Percentiles rank a stretch among this genome's conserved stretches.
Conservation (phyloP, 2,888 invertebrate species). For the Sturmia bella region DNA sequence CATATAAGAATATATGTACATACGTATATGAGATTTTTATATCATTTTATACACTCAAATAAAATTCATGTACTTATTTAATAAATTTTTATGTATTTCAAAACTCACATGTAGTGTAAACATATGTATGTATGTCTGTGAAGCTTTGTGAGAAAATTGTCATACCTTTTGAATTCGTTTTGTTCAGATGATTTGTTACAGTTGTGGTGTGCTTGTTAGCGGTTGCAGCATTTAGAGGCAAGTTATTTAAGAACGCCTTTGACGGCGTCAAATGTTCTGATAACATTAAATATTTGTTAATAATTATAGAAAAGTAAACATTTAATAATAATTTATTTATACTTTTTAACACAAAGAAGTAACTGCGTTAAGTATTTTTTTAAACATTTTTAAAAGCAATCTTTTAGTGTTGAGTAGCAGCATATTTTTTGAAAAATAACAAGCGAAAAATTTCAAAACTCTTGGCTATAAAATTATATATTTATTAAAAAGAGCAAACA, state of each 20-base stretch:
- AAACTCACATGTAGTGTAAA: too few relatives aligned
- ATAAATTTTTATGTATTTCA: too few relatives aligned
- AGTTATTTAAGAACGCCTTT: conserved; percentile 75
- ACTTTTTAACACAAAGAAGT: too few relatives aligned
- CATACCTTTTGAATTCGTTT: conserved; percentile 64
- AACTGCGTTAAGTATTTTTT: too few relatives aligned
- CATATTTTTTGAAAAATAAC: not conserved
- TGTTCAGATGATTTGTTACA: conserved; percentile 37
- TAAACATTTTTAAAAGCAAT: not conserved
- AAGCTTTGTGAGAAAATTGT: not conserved
- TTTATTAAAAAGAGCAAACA: conserved; percentile 33
- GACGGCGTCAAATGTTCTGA: conserved; percentile 80
- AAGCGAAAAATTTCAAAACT: not conserved
- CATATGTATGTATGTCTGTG: too few relatives aligned
- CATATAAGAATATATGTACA: too few relatives aligned
- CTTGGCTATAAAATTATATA: not conserved
- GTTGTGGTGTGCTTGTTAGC: conserved; percentile 28
- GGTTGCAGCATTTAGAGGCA: conserved; percentile 36
- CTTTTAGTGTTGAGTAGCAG: not conserved
- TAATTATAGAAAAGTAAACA: conserved; percentile 7
- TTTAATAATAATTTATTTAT: not conserved
- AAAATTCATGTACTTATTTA: too few relatives aligned
- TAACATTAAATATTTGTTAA: conserved; percentile 78
- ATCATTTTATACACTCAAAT: too few relatives aligned
- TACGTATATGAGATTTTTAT: too few relatives aligned